These are phyloP conservation scores for Enteromius afrohamiltoni DNA, from an alignment of 2,797 vertebrate species.

Conservation along the genomic window DNA sequence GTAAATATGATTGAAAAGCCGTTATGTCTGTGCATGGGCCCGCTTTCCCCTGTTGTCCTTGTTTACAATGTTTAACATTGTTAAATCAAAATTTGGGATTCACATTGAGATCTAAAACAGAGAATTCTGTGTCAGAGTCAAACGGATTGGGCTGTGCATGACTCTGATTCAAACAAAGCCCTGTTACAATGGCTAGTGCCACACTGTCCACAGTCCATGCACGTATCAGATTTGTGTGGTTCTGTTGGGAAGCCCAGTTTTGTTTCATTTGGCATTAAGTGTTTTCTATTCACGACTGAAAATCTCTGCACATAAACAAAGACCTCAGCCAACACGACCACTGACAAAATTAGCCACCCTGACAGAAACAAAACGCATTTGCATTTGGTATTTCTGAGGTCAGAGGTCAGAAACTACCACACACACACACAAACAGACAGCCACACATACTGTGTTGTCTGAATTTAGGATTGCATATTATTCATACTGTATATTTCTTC, in stretches of 20 bases:
- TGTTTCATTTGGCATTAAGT: not conserved
- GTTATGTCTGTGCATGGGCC: not conserved
- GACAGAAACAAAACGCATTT: not conserved
- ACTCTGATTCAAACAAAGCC: constrained; percentile 14
- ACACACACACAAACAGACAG: constrained; percentile 7
- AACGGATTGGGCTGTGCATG: not conserved
- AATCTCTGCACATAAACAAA: not conserved
- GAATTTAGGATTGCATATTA: not conserved
- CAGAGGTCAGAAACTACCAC: constrained; percentile 45
- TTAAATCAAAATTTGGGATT: not conserved
- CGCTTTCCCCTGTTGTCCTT: not conserved
- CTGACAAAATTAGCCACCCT: not conserved
- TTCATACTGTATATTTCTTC: not conserved
- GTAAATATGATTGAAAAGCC: constrained; percentile 12
- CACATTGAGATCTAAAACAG: not conserved
- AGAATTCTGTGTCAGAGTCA: not conserved
- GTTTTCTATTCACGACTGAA: not conserved
- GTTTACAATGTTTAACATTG: constrained; percentile 11
- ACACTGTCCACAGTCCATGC: not conserved
- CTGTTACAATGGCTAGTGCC: not conserved
- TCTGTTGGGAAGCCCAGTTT: not conserved
- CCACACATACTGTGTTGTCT: not conserved
- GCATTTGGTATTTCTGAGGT: constrained; percentile 17
- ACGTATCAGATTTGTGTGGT: not conserved
- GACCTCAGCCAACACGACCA: not conserved